Evolutionary conservation across 2,888 invertebrate species (phyloP).

Genomic region (Spodoptera exigua): DNA sequence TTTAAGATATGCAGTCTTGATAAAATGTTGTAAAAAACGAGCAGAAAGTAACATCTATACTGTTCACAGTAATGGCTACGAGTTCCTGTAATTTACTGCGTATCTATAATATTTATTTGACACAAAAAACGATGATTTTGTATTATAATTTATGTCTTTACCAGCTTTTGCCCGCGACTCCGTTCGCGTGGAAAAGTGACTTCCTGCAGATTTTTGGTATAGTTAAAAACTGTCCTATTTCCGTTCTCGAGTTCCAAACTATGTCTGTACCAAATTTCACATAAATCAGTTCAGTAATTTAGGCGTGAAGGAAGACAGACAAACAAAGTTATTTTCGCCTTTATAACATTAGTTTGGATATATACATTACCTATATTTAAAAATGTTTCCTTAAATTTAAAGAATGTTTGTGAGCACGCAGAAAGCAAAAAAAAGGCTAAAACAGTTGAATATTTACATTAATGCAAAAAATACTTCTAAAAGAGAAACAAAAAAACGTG

Average conservation of each 20-base stretch:
- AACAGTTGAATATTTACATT: too few relatives aligned
- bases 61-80: conserved; percentile 1
- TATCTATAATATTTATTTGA: conserved; percentile 1
- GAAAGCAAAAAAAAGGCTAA: conserved; percentile 21
- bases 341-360: too few relatives aligned
- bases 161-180: too few relatives aligned
- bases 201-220: too few relatives aligned
- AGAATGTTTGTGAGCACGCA: conserved; percentile 25
- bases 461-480: conserved; percentile 43
- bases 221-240: too few relatives aligned
- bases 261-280: too few relatives aligned
- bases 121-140: neutral
- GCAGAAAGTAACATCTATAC: neutral
- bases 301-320: too few relatives aligned
- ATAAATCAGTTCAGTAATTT: too few relatives aligned
- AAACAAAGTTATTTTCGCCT: too few relatives aligned
- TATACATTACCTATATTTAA: neutral
- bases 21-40: conserved; percentile 29
- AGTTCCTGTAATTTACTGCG: conserved; percentile 3
- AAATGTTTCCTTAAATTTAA: neutral
- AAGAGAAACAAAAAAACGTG: conserved; percentile 58
- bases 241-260: too few relatives aligned
- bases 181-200: too few relatives aligned
- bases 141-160: conserved; percentile 9
- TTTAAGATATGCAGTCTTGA: conserved; percentile 36